Percentiles rank a stretch among this genome's conserved stretches.
phyloP scores from a whole-genome alignment of 2,113 vertebrate genomes.

The Anguilla rostrata region DNA sequence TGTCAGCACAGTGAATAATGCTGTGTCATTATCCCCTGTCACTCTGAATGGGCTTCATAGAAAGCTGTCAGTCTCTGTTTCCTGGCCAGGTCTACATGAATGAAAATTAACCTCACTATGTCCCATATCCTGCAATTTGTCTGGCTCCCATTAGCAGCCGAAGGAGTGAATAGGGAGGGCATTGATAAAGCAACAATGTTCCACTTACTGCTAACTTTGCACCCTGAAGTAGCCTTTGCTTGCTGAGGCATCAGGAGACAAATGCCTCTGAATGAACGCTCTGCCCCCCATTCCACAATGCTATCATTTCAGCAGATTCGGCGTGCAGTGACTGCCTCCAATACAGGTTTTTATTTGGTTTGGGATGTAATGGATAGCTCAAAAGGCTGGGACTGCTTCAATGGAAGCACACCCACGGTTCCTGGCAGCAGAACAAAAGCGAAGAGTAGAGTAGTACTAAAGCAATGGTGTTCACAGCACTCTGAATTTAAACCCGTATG shows the following conservation, averaged over 20 bases:
- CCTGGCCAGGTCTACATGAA: not conserved
- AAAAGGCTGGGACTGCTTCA: not conserved
- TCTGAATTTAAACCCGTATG: not conserved
- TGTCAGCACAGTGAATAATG: not conserved
- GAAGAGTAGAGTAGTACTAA: not conserved
- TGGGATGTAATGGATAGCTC: not conserved
- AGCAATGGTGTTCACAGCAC: not conserved
- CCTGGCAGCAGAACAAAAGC: conserved; percentile 6
- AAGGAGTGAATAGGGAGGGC: not conserved
- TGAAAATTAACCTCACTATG: conserved; percentile 23
- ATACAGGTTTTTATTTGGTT: conserved; percentile 10
- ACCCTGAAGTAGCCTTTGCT: not conserved
- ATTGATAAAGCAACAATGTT: conserved; percentile 23
- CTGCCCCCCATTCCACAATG: not conserved
- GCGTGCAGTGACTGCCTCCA: not conserved
- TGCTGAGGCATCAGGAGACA: not conserved
- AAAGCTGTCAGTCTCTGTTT: not conserved
- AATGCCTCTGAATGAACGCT: not conserved
- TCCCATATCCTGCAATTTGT: conserved; percentile 11
- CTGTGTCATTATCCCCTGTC: not conserved
- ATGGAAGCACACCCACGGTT: not conserved
- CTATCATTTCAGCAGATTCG: not conserved
- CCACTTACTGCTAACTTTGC: conserved; percentile 12
- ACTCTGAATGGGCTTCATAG: not conserved
- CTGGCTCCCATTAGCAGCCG: conserved; percentile 18